Evolutionary conservation across 2,113 vertebrate genomes (phyloP), one percentile per base, ranked within the genome.

Genomic region (Sorex araneus): DNA sequence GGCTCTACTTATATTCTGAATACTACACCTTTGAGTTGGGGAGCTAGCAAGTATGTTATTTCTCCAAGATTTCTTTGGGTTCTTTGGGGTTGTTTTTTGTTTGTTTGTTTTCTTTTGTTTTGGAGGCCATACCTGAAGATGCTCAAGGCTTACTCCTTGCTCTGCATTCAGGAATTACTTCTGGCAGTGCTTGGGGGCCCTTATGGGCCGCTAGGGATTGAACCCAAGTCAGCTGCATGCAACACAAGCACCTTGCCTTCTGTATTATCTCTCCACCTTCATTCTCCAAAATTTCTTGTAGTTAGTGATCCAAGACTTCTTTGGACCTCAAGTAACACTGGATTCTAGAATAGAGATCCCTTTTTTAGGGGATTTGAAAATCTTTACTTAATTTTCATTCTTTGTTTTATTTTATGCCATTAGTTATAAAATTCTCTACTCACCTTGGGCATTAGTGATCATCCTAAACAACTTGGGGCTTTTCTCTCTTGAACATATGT

Each of bases 331-430:
- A 18, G 11, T 12, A 57, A 15, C 64, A 34, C 34, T 83, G 27
- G 23, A 28, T 86, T 76, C 43, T 45, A 83, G 36, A 40, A 34
- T 43, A 40, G 36, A 87, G 32, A 77, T 1, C 6, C 32, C 34
- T 30, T 74, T 81, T 90, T 3, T 10, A 5, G 66, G 12, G 50
- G 7, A 3, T 85, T 83, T 66, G 18, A 40, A 91, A 54, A 34
- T 76, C 25, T 76, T 54, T n/a, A 27, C n/a, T 0, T 87, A 57
- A 85, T 50, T 84, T 25, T 34, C 19, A 47, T 23, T 47, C 77
- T 81, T 34, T 91, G 28, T 47, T 60, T 88, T 47, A 23, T 57
- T 73, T 92, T 90, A 60, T 73, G 3, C 5, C 30, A 27, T 66
- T 60, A 60, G 15, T 2, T 60, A 60, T 21, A 60, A 19, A 6